Evolutionary conservation across 2,113 vertebrate species (phyloP), one percentile per base, ranked within the genome.

Genomic region (Tretioscincus oriximinensis): DNA sequence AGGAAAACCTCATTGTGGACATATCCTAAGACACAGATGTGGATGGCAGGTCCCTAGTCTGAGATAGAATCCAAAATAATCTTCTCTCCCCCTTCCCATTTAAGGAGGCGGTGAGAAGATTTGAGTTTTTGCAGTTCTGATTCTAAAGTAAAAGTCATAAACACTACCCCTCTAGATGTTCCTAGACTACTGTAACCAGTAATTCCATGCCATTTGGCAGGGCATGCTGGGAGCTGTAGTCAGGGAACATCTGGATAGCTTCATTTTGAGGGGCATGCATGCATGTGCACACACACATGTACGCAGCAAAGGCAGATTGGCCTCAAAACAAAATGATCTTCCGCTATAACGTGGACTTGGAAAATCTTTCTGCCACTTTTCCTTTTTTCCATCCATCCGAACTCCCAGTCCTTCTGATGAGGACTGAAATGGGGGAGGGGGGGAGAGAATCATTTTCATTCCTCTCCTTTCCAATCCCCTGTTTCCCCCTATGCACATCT

Each of bases 401-500:
- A 18, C 71, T 29, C 89, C 29, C 47, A 85, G 65, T 82, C 41
- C 76, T 84, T 16, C 76, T 87, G 84, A 85, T 49, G 66, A 72
- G 35, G 84, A 74, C 31, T 69, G 80, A 5, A 63, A 73, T 74
- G 83, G 79, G 76, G n/a, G n/a, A n/a, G 64, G 81, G 71, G 87
- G 7, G 11, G 31, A 73, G 82, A 64, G 85, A 80, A 61, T 84
- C 90, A 51, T 18, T 58, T 16, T 4, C 54, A 3, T 14, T 51
- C 12, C 2, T 51, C 12, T 83, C 75, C 77, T 21, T n/a, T 73
- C 76, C 84, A 84, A 41, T 76, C 60, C 88, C 91, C 82, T 81
- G 65, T 80, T 90, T 90, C 93, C 93, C 92, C 89, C 92, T 74
- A 90, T 92, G 93, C 92, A 94, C 92, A 72, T 87, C 88, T 90